Conservation (phyloP, 2,797 vertebrate species). For the Craterocephalus amniculus region DNA sequence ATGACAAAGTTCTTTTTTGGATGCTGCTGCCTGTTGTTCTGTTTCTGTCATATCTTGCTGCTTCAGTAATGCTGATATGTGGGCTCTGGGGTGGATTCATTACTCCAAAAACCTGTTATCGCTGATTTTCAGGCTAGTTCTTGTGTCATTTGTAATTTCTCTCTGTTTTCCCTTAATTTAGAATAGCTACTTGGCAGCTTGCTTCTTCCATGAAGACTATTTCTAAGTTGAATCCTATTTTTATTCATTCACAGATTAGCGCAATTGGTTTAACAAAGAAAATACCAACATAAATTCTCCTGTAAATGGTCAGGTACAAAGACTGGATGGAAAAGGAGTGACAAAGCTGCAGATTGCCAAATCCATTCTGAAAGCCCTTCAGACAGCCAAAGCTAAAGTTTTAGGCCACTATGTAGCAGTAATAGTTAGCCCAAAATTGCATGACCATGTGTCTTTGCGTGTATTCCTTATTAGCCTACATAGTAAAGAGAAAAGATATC, state of each 20-base stretch:
- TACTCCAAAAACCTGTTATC: neutral
- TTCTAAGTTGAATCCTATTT: neutral
- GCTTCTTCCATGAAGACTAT: neutral
- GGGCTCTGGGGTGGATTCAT: neutral
- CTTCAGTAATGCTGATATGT: neutral
- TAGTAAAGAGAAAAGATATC: constrained; percentile 1
- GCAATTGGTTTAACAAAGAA: neutral
- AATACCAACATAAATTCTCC: neutral
- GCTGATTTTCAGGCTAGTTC: neutral
- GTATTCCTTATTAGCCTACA: neutral
- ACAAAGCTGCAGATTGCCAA: neutral
- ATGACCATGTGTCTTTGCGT: neutral
- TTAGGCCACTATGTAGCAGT: neutral
- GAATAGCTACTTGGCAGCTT: neutral
- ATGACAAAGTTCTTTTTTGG: neutral
- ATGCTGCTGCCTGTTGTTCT: neutral
- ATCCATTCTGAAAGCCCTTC: neutral
- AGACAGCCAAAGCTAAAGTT: neutral
- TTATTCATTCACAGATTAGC: neutral
- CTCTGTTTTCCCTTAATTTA: neutral
- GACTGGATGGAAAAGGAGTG: neutral
- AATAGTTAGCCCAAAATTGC: neutral
- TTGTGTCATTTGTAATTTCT: neutral
- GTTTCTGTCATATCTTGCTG: neutral
- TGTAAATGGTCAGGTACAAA: neutral